These are phyloP conservation scores for Cataglyphis altisquamis DNA, from an alignment of 2,888 invertebrate genomes.

Conservation along the genomic window DNA sequence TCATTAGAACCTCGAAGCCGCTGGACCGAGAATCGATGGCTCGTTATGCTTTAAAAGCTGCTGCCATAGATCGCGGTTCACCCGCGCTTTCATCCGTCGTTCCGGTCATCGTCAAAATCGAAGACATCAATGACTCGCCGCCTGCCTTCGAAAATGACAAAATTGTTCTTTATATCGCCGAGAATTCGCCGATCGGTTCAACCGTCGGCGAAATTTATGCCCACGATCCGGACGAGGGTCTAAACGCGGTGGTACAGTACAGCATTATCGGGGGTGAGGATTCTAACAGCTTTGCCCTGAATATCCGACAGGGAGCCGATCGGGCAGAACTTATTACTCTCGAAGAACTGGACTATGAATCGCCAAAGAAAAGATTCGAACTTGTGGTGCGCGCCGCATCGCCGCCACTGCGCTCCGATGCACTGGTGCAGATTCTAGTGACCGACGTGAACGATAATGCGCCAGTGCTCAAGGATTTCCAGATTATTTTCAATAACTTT, in stretches of 20 bases:
- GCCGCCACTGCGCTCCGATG: constrained; percentile 95
- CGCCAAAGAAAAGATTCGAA: constrained; percentile 95
- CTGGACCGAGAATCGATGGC: constrained; percentile 97
- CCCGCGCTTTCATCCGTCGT: constrained; percentile 91
- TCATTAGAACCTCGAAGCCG: constrained; percentile 95
- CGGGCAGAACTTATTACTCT: constrained; percentile 95
- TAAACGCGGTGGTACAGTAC: constrained; percentile 96
- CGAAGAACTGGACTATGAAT: constrained; percentile 98
- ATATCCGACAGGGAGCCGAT: constrained; percentile 93
- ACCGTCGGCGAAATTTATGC: constrained; percentile 96
- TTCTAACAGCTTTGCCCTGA: constrained; percentile 94
- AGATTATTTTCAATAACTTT: constrained; percentile 98
- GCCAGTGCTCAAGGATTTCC: constrained; percentile 96
- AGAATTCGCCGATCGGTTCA: constrained; percentile 98
- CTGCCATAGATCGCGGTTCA: constrained; percentile 96
- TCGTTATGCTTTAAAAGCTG: constrained; percentile 93
- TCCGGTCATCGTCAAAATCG: constrained; percentile 93
- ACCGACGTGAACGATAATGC: constrained; percentile 98
- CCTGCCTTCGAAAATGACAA: constrained; percentile 96
- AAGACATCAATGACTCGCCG: constrained; percentile 96
- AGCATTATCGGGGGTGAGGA: constrained; percentile 98
- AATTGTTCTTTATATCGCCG: constrained; percentile 95
- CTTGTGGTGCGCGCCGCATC: constrained; percentile 96
- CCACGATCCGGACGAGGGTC: constrained; percentile 96
- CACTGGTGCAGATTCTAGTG: constrained; percentile 94